Percentiles rank a stretch among this genome's conserved stretches.
phyloP scores from a whole-genome alignment of 1,140 invertebrate species.

The Scaptomyza hsui region DNA sequence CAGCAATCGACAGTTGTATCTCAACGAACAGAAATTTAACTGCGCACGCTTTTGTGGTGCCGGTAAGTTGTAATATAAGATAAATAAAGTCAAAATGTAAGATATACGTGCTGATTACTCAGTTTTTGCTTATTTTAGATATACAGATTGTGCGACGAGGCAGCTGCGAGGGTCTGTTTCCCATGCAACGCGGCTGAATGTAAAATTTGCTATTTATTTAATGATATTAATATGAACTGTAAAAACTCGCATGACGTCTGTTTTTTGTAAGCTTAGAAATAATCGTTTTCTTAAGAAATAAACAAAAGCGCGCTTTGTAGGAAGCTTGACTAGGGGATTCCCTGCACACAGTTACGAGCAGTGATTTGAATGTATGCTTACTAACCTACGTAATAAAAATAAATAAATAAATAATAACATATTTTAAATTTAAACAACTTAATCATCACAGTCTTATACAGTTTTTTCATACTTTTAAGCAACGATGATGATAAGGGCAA shows the following conservation, averaged over 20 bases:
- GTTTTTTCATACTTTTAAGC: too few relatives aligned
- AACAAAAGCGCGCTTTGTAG: background rate
- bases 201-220: slow-evolving; percentile 9
- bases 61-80: slow-evolving; percentile 75
- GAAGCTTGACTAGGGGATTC: background rate
- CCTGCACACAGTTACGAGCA: background rate
- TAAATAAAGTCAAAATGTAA: background rate
- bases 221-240: slow-evolving; percentile 13
- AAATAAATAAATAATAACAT: too few relatives aligned
- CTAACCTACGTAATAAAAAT: too few relatives aligned
- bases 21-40: slow-evolving; percentile 86
- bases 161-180: slow-evolving; percentile 72
- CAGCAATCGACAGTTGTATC: slow-evolving; percentile 86
- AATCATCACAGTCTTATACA: too few relatives aligned
- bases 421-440: too few relatives aligned
- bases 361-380: too few relatives aligned
- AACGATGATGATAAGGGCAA: too few relatives aligned
- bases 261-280: slow-evolving; percentile 2
- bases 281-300: slow-evolving; percentile 3
- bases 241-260: slow-evolving; percentile 13
- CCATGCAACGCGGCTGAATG: slow-evolving; percentile 70
- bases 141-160: slow-evolving; percentile 75
- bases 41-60: slow-evolving; percentile 87
- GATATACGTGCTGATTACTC: background rate
- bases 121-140: slow-evolving; percentile 46